A percentile compares a stretch with the other conserved stretches of the same genome.
These are phyloP conservation scores for Mormyrus lacerda DNA, from an alignment of 2,113 vertebrate genomes.

Conservation along the genomic window DNA sequence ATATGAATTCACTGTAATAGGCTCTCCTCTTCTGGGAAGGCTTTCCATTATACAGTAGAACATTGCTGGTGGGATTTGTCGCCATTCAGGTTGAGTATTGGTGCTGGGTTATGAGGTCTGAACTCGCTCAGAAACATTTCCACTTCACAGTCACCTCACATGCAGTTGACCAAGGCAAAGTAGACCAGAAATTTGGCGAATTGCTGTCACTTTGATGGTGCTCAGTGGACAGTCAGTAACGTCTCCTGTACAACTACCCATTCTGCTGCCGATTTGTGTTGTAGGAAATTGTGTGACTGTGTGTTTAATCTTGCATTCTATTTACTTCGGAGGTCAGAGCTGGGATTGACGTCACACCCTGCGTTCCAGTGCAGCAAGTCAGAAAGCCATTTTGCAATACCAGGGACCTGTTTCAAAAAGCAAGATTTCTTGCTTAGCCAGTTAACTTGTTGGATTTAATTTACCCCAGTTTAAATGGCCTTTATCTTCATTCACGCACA, in stretches of 20 bases:
- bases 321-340: neutral
- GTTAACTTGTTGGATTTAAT: neutral
- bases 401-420: neutral
- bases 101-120: neutral
- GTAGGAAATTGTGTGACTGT: neutral
- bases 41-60: neutral
- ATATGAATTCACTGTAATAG: neutral
- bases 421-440: neutral
- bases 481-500: neutral
- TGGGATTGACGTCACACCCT: neutral
- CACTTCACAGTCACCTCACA: neutral
- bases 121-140: neutral
- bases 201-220: neutral
- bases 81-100: neutral
- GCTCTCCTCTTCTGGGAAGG: neutral
- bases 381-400: neutral
- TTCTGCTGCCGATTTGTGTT: neutral
- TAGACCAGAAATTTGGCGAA: neutral
- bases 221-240: neutral
- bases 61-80: neutral
- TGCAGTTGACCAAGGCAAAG: neutral
- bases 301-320: neutral
- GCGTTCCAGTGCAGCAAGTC: neutral
- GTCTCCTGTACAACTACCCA: neutral
- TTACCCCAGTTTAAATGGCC: neutral